Base-by-base conservation (phyloP, 2,113 vertebrate genomes). In the Forbesichthys agassizii region DNA sequence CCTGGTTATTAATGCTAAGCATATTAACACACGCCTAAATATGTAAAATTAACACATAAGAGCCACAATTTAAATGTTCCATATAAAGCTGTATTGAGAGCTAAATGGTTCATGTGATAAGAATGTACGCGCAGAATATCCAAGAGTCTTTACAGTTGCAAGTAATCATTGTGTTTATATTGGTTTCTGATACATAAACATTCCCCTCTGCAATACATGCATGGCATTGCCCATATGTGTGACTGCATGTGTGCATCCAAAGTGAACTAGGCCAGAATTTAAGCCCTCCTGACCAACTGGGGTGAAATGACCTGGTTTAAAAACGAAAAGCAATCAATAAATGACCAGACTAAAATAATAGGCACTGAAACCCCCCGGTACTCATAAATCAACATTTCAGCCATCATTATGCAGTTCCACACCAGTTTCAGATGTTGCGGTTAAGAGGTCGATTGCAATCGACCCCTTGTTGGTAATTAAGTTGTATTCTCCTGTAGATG, bases 21-120 rank as follows among this genome's bases (percentile, higher is more conserved):
- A n/a, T 7, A 9, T 33, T 20, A 58, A 11, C 16, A 27, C 36
- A 8, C 78, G 77, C 33, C 51, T 54, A 73, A 77, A 80, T 61
- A 68, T 65, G 12, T 61, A 56, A 57, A 60, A 77, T 27, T 27
- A 27, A 66, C 74, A 72, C 59, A 56, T 83, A 11, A 84, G 79
- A 73, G 58, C 75, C 63, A 56, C 49, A 65, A 59, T 69, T 83
- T 54, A 54, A n/a, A 72, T 74, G 36, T 76, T 71, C 59, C 61
- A 59, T 55, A 53, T 48, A 48, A 59, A 66, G 49, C 49, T 52
- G 13, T 52, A 52, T 52, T 12, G 49, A 52, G 3, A 52, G 3
- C 13, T 1, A 52, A 52, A 12, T 52, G 10, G 49, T 52, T 14
- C 49, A 11, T 52, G 13, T 52, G 27, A 27, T 27, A 27, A 27